Percentiles rank a stretch among this genome's conserved stretches.
These are phyloP conservation scores for Drosophila sechellia DNA, from an alignment of 1,140 invertebrate genomes.

Conservation along the genomic window DNA sequence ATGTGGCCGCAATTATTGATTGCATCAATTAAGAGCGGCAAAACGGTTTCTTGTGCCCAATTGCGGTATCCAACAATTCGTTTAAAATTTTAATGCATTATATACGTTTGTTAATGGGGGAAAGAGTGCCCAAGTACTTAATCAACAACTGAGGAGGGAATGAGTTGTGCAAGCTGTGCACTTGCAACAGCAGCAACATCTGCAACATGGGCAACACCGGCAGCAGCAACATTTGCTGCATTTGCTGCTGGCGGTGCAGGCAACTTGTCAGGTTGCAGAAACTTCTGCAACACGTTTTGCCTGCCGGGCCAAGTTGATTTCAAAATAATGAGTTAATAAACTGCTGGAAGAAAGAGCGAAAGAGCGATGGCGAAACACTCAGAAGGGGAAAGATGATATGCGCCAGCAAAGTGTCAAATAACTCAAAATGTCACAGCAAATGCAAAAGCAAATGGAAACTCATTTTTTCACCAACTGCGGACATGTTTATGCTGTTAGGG, in stretches of 20 bases:
- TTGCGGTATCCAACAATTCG: constrained; percentile 13
- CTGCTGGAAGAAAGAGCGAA: constrained; percentile 46
- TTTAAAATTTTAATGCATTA: constrained; percentile 45
- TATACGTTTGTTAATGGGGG: constrained; percentile 56
- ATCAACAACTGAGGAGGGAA: constrained; percentile 49
- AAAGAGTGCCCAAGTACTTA: constrained; percentile 62
- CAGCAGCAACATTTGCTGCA: constrained; percentile 4
- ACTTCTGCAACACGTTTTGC: constrained; percentile 68
- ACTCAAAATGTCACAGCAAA: constrained; percentile 76
- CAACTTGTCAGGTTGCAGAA: constrained; percentile 49
- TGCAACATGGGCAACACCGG: background rate
- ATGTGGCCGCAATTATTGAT: constrained; percentile 65
- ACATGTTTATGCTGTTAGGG: constrained; percentile 42
- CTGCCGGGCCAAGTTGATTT: constrained; percentile 68
- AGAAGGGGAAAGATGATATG: constrained; percentile 43
- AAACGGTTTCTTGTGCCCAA: constrained; percentile 32
- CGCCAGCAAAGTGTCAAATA: constrained; percentile 76
- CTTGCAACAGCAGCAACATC: constrained; percentile 18
- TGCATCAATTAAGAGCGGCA: constrained; percentile 54
- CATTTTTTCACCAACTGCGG: background rate
- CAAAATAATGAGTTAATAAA: constrained; percentile 82
- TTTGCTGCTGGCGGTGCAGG: constrained; percentile 19
- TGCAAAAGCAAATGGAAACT: constrained; percentile 67
- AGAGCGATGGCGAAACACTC: constrained; percentile 2
- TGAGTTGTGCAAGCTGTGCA: constrained; percentile 39